Evolutionary conservation across 2,888 invertebrate genomes (phyloP), one percentile per base, ranked within the genome.

Genomic region (Sisyra terminalis): DNA sequence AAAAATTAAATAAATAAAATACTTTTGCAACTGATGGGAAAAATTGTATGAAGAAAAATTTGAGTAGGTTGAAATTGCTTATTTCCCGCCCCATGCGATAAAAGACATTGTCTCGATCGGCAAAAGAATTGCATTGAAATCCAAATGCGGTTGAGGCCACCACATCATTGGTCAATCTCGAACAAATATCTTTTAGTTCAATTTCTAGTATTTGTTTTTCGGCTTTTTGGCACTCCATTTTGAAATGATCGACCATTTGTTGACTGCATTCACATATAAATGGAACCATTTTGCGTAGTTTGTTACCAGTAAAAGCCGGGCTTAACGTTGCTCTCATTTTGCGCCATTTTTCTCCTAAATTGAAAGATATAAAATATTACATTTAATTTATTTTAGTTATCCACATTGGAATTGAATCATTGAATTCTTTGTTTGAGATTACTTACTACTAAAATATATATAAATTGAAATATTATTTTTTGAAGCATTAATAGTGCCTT

Each of bases 261-360:
- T 45, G 39, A 1, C 49, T 46, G 30, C 49, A 50, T 29, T 52
- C 45, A 2, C 39, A 29, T 39, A 52, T 48, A 9, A 50, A 36
- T 29, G 29, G 29, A 29, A 49, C 49, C 47, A 52, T 50, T 6
- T 31, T 30, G 29, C 42, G 47, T 49, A 52, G 46, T 48, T 51
- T 52, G 13, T 46, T 47, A 10, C 48, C 43, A 2, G 51, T 52
- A 40, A 50, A 52, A 1, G 48, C 46, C 11, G 52, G 52, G 41
- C 48, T 50, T 36, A 52, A 35, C 4, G 46, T 47, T 8, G 46
- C 36, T 16, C 52, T 34, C 48, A 52, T 48, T 2, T 48, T 45
- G 5, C 43, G 42, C 52, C 52, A 52, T 42, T 47, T 45, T 15
- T 49, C 34, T n/a, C 50, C 50, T 47, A n/a, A n/a, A n/a, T n/a